These are phyloP conservation scores for Hypselothyrea guttata DNA, from an alignment of 2,888 invertebrate genomes.

Conservation along the genomic window DNA sequence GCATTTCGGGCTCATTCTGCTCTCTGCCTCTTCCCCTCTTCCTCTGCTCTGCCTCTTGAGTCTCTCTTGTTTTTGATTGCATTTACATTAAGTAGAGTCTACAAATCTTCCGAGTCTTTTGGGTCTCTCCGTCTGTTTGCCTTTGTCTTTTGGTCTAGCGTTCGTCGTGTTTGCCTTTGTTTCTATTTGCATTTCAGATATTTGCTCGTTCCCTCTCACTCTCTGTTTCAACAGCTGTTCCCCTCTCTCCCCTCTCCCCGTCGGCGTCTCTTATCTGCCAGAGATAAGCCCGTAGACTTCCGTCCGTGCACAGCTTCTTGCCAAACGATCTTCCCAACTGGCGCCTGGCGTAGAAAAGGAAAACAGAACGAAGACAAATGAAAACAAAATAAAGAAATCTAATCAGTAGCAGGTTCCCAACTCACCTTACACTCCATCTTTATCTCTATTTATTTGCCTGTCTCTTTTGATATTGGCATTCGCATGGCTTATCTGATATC, in stretches of 20 bases:
- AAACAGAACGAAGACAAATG: no score
- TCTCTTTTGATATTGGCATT: constrained; percentile 36
- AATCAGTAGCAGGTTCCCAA: neutral
- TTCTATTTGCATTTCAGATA: constrained; percentile 69
- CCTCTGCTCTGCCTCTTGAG: no score
- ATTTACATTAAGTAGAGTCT: constrained; percentile 6
- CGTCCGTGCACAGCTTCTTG: constrained; percentile 30
- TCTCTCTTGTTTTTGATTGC: constrained; percentile 2
- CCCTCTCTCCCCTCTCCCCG: neutral
- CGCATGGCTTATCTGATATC: constrained; percentile 29
- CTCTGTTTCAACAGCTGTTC: constrained; percentile 5
- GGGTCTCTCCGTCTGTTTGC: constrained; percentile 2
- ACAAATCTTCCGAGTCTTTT: constrained; percentile 8
- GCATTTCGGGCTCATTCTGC: constrained; percentile 50
- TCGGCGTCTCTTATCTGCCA: constrained; percentile 25
- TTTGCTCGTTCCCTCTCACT: constrained; percentile 40
- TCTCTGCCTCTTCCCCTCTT: neutral
- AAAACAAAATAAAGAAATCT: neutral
- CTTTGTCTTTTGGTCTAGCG: constrained; percentile 36
- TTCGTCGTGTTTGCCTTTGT: constrained; percentile 57
- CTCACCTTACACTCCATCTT: constrained; percentile 1
- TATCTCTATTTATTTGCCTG: constrained; percentile 15
- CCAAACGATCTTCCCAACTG: constrained; percentile 33
- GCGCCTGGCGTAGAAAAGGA: constrained; percentile 40
- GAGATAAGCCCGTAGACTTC: constrained; percentile 42